Base-by-base conservation (phyloP, 2,888 invertebrate genomes). In the Drosophila aldrichi region DNA sequence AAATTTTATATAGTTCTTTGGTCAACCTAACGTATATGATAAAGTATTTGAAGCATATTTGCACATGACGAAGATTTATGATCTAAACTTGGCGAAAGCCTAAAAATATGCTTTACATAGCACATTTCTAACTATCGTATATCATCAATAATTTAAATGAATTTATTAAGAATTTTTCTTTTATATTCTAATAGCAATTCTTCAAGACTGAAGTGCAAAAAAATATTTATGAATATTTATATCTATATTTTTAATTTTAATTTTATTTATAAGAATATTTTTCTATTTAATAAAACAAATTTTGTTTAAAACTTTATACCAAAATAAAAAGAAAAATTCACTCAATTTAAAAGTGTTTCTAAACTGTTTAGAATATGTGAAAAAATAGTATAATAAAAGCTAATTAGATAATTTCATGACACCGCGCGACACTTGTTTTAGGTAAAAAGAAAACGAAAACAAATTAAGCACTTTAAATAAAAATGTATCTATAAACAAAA, bases 81-180 rank as follows among this genome's bases (percentile, higher is more conserved):
- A 16, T 10, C 3, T 22, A 10, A n/a, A 6, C 38, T 38, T 6
- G 8, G 4, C 16, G 2, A 1, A 54, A 38, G 60, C 59, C 59
- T 25, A 56, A 56, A 63, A 34, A 9, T 59, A 73, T 73, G 61
- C 56, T 49, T 43, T 6, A 16, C 0, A 29, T 16, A 25, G 16
- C 7, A 34, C 6, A 46, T 6, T 0, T 29, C 20, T 3, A 8
- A 2, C 10, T 7, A 29, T 4, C n/a, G 10, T 12, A 36, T 36
- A 32, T 25, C 1, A 25, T 6, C 7, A 25, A 25, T 25, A 7
- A 25, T 7, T 25, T 6, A 12, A 34, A 12, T 12, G 34, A 34
- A 10, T 12, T 12, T 34, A 1, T 32, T 9, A 32, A 32, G 32
- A 32, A 32, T 3, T 32, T 32, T 32, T 0, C 9, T 2, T 32